Base-by-base conservation (phyloP, 2,888 invertebrate species). In the Tortrix viridana region DNA sequence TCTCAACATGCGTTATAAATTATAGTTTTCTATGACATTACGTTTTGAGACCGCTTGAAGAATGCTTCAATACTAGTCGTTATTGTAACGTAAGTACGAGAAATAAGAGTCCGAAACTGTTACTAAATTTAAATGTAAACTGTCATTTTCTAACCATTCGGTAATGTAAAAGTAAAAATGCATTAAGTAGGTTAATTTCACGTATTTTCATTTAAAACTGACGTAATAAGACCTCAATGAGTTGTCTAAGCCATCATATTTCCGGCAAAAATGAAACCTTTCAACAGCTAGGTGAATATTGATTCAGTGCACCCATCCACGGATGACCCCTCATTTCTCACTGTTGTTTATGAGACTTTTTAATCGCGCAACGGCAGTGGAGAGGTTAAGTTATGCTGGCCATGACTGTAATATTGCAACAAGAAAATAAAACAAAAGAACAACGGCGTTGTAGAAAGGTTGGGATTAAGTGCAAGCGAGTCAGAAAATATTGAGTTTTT, bases 331-430 rank as follows among this genome's bases (percentile, higher is more conserved):
- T 62, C 44, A 62, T 62, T 62, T 57, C 50, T 19, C 46, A 52
- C 50, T 52, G 56, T 46, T 63, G 70, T 73, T 69, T 70, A 68
- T 66, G 75, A 70, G 70, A 73, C 70, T 68, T 74, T 74, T 69
- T 65, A 69, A 65, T 61, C 66, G 65, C 71, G 70, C 72, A 79
- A 72, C 72, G 71, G 72, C 74, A 77, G 78, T 76, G 75, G 72
- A 65, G 48, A 74, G 82, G 73, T 79, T 79, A 79, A 77, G 72
- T 81, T 82, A 83, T 69, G 69, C 73, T 86, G 86, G 85, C 77
- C 80, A 80, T 81, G 78, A 82, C 70, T 74, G 80, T 77, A 81
- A 84, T 85, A 85, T 82, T 81, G 82, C 81, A 80, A 80, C 71
- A 81, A 79, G 77, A 71, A 84, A 84, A 81, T 75, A 76, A 79